Evolutionary conservation across 2,797 vertebrate species (phyloP), one percentile per base, ranked within the genome.

Genomic region (Trachurus trachurus): DNA sequence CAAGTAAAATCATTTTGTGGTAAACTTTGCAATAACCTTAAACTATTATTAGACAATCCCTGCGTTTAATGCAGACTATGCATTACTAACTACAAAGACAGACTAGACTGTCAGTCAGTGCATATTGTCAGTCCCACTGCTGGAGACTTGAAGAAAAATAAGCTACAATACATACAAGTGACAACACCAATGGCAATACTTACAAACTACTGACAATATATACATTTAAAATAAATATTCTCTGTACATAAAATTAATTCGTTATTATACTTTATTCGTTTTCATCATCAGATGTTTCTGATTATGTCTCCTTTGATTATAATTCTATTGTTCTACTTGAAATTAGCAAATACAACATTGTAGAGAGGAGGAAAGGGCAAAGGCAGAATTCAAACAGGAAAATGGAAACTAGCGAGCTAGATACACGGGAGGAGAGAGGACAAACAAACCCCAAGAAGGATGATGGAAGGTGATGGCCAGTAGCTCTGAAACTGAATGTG

Each of bases 221-320:
- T 84, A 92, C 81, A 93, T 81, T 84, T 89, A 81, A 90, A 93
- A 89, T 91, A 91, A 88, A 85, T 90, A 87, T 84, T 92, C 87
- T 93, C 89, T 94, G 92, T 93, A 93, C 91, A 94, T 84, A 73
- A 80, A 89, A 75, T 89, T 71, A 53, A 88, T 89, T 87, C 42
- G 78, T 76, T 74, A 61, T 83, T 76, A 83, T 75, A 84, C 76
- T 83, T 84, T 16, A 67, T 59, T 66, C 45, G 63, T 66, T 76
- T 77, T 77, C 47, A 74, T 76, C 50, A 66, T 65, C 22, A 75
- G 61, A 80, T 76, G 50, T 58, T 66, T 82, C 67, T 70, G 66
- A 83, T 69, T 69, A 76, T 73, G 74, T 68, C 53, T 80, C 73
- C 67, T 66, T 82, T 83, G 47, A 71, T 87, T 54, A 63, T 87